phyloP scores from a whole-genome alignment of 92 coral and sea anemone genomes.

The Hydrozoanthus gracilis region DNA sequence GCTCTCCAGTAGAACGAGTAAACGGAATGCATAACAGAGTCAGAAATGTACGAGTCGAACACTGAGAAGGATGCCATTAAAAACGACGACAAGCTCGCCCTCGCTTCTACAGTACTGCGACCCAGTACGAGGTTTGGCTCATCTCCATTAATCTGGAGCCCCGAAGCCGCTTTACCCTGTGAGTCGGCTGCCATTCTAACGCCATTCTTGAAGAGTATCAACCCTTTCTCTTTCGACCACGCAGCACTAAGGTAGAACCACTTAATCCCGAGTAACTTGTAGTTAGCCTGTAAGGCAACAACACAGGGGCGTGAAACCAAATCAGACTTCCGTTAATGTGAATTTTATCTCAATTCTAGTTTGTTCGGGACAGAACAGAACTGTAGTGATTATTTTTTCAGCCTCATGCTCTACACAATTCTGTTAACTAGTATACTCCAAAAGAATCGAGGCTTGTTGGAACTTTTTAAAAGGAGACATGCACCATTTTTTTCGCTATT shows the following conservation, averaged over 20 bases:
- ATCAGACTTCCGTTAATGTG: background rate
- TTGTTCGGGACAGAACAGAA: too few relatives aligned
- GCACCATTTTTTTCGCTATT: too few relatives aligned
- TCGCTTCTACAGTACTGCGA: constrained; percentile 61
- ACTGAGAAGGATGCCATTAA: constrained; percentile 75
- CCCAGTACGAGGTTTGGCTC: constrained; percentile 85
- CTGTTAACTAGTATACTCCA: too few relatives aligned
- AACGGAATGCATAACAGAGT: constrained; percentile 69
- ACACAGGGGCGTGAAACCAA: background rate
- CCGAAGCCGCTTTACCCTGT: constrained; percentile 59
- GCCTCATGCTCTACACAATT: too few relatives aligned
- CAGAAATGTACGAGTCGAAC: constrained; percentile 74
- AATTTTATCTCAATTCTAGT: background rate
- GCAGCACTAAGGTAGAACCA: constrained; percentile 81
- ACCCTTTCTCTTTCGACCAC: constrained; percentile 80
- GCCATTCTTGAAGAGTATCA: constrained; percentile 76
- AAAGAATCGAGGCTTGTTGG: too few relatives aligned
- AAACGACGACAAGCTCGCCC: constrained; percentile 69
- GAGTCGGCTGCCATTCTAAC: constrained; percentile 43
- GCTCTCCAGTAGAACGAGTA: constrained; percentile 86
- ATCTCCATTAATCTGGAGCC: constrained; percentile 59
- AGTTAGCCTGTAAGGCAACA: constrained; percentile 22
- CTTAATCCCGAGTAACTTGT: constrained; percentile 32
- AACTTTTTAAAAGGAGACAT: too few relatives aligned
- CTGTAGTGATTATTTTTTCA: too few relatives aligned